Conservation (phyloP, 2,888 invertebrate species). For the Boloria selene region DNA sequence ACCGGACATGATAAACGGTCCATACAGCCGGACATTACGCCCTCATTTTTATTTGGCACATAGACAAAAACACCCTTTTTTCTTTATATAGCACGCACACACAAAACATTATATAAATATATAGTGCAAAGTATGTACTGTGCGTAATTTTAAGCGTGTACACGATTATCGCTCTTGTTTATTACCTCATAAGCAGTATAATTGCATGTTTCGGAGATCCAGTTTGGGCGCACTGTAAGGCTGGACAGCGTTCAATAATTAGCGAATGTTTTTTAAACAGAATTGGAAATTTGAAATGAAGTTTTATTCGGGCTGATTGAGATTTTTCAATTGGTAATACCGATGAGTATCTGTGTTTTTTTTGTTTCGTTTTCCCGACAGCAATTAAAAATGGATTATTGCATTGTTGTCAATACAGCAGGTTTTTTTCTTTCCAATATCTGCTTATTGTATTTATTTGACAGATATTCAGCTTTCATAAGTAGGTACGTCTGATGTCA, state of each 20-base stretch:
- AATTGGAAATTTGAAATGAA: conserved; percentile 75
- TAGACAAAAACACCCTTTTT: conserved; percentile 80
- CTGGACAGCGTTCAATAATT: conserved; percentile 71
- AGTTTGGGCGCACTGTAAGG: conserved; percentile 43
- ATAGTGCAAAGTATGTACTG: conserved; percentile 46
- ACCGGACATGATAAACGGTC: conserved; percentile 67
- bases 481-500: conserved; percentile 5
- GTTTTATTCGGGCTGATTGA: conserved; percentile 68
- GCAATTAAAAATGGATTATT: conserved; percentile 47
- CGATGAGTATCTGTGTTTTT: conserved; percentile 49
- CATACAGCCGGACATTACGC: conserved; percentile 77
- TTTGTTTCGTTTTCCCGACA: conserved; percentile 46
- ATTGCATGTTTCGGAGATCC: conserved; percentile 43
- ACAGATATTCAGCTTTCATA: conserved; percentile 22
- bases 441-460: conserved; percentile 29
- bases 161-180: conserved; percentile 45
- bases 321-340: conserved; percentile 64
- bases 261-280: conserved; percentile 77
- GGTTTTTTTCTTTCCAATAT: conserved; percentile 26
- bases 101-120: conserved; percentile 50
- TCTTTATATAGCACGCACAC: conserved; percentile 66
- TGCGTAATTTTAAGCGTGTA: conserved; percentile 44
- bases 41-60: conserved; percentile 82
- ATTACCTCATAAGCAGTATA: conserved; percentile 36
- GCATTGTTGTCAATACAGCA: conserved; percentile 43